Base-by-base conservation (phyloP, 2,888 invertebrate species). In the Acronicta psi region DNA sequence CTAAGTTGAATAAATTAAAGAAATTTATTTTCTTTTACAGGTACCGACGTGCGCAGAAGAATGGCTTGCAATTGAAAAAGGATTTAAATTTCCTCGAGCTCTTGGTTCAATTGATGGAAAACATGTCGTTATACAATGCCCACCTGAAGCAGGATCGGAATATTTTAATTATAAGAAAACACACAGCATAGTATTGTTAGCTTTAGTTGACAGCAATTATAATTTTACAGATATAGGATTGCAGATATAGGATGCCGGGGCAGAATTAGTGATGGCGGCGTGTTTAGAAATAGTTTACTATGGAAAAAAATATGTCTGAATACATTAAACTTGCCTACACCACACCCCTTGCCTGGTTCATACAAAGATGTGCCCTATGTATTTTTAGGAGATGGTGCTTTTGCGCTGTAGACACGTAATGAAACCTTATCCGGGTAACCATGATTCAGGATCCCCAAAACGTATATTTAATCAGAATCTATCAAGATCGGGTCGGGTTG, bases 161-260 rank as follows among this genome's bases (percentile, higher is more conserved):
- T 73, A 60, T 37, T 60, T 25, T 41, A 69, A 67, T 42, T 69
- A 65, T 38, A 68, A 73, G 20, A 40, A 13, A 44, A 60, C 46
- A 38, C 59, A 47, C 25, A 67, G 65, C 36, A 50, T 68, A 9
- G 67, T 62, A 16, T 40, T 65, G n/a, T 18, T 70, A 17, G 56
- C 59, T 11, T 46, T 62, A 49, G 64, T 70, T 9, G 67, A 70
- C 20, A 62, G 57, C 31, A 37, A 67, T 36, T 64, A 67, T 20
- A 61, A 55, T 47, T 86, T 86, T 75, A 75, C 77, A n/a, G n/a
- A n/a, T n/a, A n/a, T n/a, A n/a, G n/a, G 40, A 79, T 78, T 65
- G 77, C 79, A 46, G 78, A 84, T 44, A 69, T 85, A 31, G 84
- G 80, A 16, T 54, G 69, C 49, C 80, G 79, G 64, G 80, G 84